Evolutionary conservation across 1,140 invertebrate species (phyloP), one percentile per base, ranked within the genome.

Genomic region (Diuraphis noxia): DNA sequence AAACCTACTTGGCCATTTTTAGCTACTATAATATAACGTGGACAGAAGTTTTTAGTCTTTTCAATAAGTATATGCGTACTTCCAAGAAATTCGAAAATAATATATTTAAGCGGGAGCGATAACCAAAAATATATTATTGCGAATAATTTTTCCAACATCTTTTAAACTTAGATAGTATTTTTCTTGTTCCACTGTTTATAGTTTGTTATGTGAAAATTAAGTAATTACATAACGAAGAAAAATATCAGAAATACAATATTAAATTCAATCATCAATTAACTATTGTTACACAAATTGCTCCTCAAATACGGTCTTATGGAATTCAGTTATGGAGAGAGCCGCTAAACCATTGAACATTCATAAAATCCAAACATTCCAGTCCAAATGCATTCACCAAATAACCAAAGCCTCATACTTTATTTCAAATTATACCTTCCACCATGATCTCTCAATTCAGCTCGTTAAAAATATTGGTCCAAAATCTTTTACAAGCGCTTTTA

Each of bases 91-190:
- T 63, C 3, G n/a, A 63, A 30, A 63, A 63, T n/a, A 63, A 63
- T 63, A 63, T 13, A 30, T 3, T 10, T 63, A n/a, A 72, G 17
- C 30, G 0, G 13, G 13, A 10, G 4, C 4, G 2, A n/a, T 72
- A 3, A 72, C 30, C 30, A 72, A 72, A 72, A n/a, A n/a, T 63
- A 72, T 19, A 72, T n/a, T 6, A 34, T n/a, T n/a, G 0, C 13
- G 30, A 63, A 63, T 10, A 19, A n/a, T 30, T 10, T 4, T 49
- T 2, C 19, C 0, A 0, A 72, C 0, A 0, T 17, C 0, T 72
- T 72, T 63, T n/a, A 8, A 25, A 52, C 10, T n/a, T 17, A 10
- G 0, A 17, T n/a, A n/a, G 10, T 10, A 72, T 17, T 72, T 72
- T 72, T 34, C n/a, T n/a, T n/a, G 25, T n/a, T 17, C 0, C 30